Percentiles rank a stretch among this genome's conserved stretches.
Conservation (phyloP, 2,113 vertebrate genomes). For the Paramisgurnus dabryanus region DNA sequence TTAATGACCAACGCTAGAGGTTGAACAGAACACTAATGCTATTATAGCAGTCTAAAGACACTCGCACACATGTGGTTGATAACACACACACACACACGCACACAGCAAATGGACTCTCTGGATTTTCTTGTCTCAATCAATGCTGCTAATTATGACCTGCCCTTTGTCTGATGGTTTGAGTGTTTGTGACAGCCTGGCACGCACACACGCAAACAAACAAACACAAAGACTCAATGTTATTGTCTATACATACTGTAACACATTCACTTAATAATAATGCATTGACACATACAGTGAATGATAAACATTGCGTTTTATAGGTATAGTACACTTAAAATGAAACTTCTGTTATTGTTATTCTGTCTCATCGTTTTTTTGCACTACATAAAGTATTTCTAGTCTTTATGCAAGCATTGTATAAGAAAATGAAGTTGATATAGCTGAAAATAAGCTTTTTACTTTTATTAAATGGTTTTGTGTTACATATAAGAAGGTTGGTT, state of each 20-base stretch:
- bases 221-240: slow-evolving; percentile 9
- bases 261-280: no score
- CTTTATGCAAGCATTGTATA: no score
- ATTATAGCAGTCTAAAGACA: not conserved
- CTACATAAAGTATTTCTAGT: no score
- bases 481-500: no score
- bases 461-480: no score
- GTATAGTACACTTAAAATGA: not conserved
- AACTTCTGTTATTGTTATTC: not conserved
- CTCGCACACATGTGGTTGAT: slow-evolving; percentile 8
- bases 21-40: slow-evolving; percentile 26
- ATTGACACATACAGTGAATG: no score
- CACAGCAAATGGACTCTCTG: slow-evolving; percentile 6
- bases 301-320: no score
- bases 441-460: no score
- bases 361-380: no score
- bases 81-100: slow-evolving; percentile 3
- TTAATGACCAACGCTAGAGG: slow-evolving; percentile 42
- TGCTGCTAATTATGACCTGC: slow-evolving; percentile 39
- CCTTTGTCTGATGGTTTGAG: slow-evolving; percentile 17
- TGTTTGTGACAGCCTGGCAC: not conserved
- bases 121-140: slow-evolving; percentile 38
- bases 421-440: no score
- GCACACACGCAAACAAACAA: slow-evolving; percentile 4
- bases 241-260: not conserved